These are phyloP conservation scores for Malurus leucopterus DNA, from an alignment of 2,797 vertebrate genomes.

Conservation along the genomic window DNA sequence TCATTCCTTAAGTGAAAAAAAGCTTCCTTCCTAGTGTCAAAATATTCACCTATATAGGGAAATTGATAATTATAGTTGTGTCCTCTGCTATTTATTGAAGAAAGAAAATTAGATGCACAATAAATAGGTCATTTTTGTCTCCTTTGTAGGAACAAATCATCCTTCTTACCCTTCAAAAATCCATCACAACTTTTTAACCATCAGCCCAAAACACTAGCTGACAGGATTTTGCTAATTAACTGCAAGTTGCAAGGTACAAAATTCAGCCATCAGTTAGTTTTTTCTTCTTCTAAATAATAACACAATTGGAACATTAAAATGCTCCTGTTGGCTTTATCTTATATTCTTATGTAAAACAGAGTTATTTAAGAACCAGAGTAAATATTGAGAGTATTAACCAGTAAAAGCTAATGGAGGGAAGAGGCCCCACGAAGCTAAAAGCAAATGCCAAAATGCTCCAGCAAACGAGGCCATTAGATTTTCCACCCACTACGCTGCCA, in stretches of 20 bases:
- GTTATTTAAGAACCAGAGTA: neutral
- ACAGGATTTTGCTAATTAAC: neutral
- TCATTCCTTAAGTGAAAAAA: neutral
- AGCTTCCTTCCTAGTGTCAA: neutral
- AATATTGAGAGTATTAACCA: neutral
- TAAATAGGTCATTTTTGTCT: neutral
- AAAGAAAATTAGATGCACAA: neutral
- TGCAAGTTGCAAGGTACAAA: neutral
- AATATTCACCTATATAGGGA: neutral
- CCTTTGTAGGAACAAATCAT: neutral
- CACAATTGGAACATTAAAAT: neutral
- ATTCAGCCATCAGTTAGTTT: neutral
- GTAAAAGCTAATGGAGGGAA: neutral
- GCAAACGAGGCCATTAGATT: constrained; percentile 3
- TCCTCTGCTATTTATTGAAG: neutral
- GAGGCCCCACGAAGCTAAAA: neutral
- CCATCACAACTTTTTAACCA: neutral
- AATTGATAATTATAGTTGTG: neutral
- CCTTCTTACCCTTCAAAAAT: neutral
- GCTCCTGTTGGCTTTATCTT: neutral
- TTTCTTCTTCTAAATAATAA: neutral
- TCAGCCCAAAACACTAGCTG: neutral
- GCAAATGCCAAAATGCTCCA: neutral
- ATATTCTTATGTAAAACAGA: neutral
- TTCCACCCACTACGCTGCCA: neutral